A percentile compares a stretch with the other conserved stretches of the same genome.
Evolutionary conservation across 2,797 vertebrate species (phyloP).

Genomic region (Acanthopagrus latus): DNA sequence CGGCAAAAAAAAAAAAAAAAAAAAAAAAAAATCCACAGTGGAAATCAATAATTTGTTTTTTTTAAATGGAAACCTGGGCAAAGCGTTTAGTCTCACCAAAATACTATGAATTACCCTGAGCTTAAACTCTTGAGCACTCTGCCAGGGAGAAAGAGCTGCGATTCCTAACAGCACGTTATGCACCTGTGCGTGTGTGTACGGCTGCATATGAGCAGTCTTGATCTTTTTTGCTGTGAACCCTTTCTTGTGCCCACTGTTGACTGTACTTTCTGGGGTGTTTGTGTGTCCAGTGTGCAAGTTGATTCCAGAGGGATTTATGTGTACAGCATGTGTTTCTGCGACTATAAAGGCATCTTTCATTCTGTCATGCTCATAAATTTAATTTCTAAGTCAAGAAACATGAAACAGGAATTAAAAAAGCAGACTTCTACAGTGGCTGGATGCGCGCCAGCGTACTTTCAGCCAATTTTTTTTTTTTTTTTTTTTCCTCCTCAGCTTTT

Average conservation of each 20-base stretch:
- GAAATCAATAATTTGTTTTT: conserved; percentile 83
- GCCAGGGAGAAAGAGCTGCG: conserved; percentile 65
- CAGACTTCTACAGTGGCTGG: conserved; percentile 76
- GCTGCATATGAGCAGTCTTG: conserved; percentile 37
- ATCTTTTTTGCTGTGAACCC: conserved; percentile 50
- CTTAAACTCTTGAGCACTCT: conserved; percentile 77
- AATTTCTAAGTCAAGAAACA: conserved; percentile 84
- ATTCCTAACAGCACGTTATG: conserved; percentile 59
- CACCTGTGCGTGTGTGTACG: conserved; percentile 31
- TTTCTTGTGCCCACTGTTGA: conserved; percentile 54
- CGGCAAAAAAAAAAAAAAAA: no score
- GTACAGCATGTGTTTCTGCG: conserved; percentile 62
- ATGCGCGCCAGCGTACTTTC: conserved; percentile 75
- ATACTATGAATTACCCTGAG: conserved; percentile 77
- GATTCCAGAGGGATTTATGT: conserved; percentile 67
- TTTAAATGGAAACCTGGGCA: conserved; percentile 76
- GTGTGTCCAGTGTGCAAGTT: conserved; percentile 54
- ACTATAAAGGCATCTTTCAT: conserved; percentile 75
- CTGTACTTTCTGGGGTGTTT: conserved; percentile 47
- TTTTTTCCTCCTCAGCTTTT: conserved; percentile 43
- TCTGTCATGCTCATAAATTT: conserved; percentile 84
- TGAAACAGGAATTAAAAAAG: conserved; percentile 82
- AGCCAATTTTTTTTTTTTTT: conserved; percentile 71
- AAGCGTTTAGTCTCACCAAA: conserved; percentile 74
- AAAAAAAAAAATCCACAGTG: conserved; percentile 63